Percentiles rank a stretch among this genome's conserved stretches.
Conservation (phyloP, 2,888 invertebrate species). For the Heliconius charithonia region DNA sequence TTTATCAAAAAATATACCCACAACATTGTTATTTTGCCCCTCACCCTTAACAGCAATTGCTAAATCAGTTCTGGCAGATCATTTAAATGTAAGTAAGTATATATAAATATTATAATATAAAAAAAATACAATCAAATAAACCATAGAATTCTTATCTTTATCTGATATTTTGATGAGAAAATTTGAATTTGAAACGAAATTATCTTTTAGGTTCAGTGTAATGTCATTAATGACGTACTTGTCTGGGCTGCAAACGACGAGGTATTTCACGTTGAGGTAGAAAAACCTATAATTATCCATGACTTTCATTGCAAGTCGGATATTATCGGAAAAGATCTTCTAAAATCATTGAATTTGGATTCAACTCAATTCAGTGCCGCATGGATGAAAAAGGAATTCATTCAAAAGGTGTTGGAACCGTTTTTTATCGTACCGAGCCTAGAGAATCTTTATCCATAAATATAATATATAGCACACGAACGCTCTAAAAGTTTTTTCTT, state of each 20-base stretch:
- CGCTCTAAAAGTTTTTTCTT: neutral
- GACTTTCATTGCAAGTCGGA: constrained; percentile 61
- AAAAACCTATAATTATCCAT: constrained; percentile 60
- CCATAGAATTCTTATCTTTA: neutral
- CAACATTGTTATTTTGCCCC: constrained; percentile 64
- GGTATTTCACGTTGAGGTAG: constrained; percentile 67
- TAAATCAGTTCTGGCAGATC: constrained; percentile 62
- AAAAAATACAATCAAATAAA: neutral
- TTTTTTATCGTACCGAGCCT: constrained; percentile 6
- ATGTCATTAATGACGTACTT: constrained; percentile 60
- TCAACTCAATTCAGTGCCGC: constrained; percentile 65
- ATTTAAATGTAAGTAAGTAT: constrained; percentile 59
- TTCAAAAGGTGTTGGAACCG: constrained; percentile 61
- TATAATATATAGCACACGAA: neutral
- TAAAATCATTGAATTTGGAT: constrained; percentile 60
- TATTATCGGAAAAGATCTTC: constrained; percentile 54
- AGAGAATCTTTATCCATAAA: neutral
- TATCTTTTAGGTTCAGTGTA: constrained; percentile 60
- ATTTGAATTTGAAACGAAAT: constrained; percentile 9
- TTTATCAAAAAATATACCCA: constrained; percentile 62
- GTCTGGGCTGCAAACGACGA: constrained; percentile 73
- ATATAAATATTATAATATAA: neutral
- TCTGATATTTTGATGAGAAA: neutral
- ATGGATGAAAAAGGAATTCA: constrained; percentile 74
- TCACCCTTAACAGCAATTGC: constrained; percentile 60